Evolutionary conservation across 2,888 invertebrate species (phyloP), one percentile per base, ranked within the genome.

Genomic region (Drosophila fulvimacula): DNA sequence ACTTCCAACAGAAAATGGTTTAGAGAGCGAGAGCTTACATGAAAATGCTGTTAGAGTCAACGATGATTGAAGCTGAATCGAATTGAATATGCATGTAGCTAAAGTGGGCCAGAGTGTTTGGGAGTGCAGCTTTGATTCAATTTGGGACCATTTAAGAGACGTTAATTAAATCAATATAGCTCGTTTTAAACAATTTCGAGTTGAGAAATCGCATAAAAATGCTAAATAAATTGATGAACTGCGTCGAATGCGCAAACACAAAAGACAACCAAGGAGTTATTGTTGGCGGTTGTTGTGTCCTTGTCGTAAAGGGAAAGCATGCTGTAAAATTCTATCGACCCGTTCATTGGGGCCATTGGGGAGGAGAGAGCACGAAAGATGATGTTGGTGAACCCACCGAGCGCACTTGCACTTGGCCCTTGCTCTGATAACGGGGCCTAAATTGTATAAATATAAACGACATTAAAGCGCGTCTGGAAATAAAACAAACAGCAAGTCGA

Each of bases 401-500:
- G 61, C 56, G 39, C 67, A 68, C 79, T 77, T 82, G 85, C 82
- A 80, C 65, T 76, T 65, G 79, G 46, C 53, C 44, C 49, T 42
- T 44, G 57, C 52, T 42, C 27, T 3, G 55, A 39, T 21, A 24
- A 7, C 0, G 57, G 61, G 56, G 32, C 60, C 71, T 58, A 77
- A 83, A 83, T 84, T 86, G 83, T 86, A 76, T 86, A 83, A 86
- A 86, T 83, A 83, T 85, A 86, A 86, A 82, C 76, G 87, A 83
- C 83, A 83, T 86, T 84, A 84, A 84, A 84, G 81, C 82, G 76
- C 81, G 82, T 79, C 84, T 84, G 73, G 80, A 84, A 84, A 84
- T 84, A 82, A 87, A 87, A 84, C 84, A 87, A 84, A 83, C 73
- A 83, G 72, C 79, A 82, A 79, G 76, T 85, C 77, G 72, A 82